These are phyloP conservation scores for Rhagonycha fulva DNA, from an alignment of 2,888 invertebrate genomes.

Conservation along the genomic window DNA sequence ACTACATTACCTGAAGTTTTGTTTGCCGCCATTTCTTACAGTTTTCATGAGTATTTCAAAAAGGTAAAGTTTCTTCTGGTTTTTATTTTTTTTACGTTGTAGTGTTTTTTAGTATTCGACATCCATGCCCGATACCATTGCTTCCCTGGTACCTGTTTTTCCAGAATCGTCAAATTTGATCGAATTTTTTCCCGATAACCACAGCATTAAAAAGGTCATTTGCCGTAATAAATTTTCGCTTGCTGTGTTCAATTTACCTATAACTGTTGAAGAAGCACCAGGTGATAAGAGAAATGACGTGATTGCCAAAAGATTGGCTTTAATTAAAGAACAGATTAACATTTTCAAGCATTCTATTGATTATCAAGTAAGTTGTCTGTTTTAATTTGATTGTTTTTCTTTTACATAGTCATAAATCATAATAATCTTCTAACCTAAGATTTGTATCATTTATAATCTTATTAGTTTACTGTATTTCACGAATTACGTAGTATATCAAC, in stretches of 20 bases:
- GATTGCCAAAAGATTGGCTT: background rate
- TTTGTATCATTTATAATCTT: too few species aligned
- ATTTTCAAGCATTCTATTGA: constrained; percentile 6
- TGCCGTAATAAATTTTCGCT: constrained; percentile 6
- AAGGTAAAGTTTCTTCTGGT: background rate
- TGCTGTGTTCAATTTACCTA: constrained; percentile 1
- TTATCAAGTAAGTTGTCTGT: constrained; percentile 4
- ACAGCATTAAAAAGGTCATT: background rate
- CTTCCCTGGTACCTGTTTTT: constrained; percentile 4
- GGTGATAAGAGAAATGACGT: background rate
- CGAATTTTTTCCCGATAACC: constrained; percentile 2
- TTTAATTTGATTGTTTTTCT: too few species aligned
- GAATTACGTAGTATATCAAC: too few species aligned
- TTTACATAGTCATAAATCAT: too few species aligned
- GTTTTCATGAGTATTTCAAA: constrained; percentile 4
- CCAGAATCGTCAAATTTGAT: background rate
- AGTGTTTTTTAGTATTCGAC: background rate
- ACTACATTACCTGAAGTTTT: constrained; percentile 3
- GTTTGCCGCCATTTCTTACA: constrained; percentile 7
- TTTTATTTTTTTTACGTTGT: background rate
- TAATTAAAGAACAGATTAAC: background rate
- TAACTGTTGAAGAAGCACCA: background rate
- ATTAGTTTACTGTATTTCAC: too few species aligned
- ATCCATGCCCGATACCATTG: background rate
- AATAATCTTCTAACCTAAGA: too few species aligned